Base-by-base conservation (phyloP, 2,888 invertebrate species). In the Brenthis ino region DNA sequence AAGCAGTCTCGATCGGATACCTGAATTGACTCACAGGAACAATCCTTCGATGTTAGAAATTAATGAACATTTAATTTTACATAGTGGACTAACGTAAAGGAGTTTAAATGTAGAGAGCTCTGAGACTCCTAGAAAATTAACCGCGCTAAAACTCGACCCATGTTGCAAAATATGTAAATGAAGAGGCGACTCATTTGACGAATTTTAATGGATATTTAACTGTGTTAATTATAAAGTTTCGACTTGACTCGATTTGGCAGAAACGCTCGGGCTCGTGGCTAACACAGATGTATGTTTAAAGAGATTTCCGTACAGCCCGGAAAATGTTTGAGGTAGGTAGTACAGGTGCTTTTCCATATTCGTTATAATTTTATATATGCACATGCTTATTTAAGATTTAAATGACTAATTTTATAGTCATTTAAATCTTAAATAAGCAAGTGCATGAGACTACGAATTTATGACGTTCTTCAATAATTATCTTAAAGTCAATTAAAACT, bases 1-100 rank as follows among this genome's bases (percentile, higher is more conserved):
- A 88, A 87, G 85, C 85, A 83, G 82, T 82, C 77, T 83, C 84
- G 85, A 86, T 82, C 85, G 82, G 83, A 83, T 85, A 88, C 87
- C 88, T 87, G 84, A 84, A 86, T 83, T 80, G 77, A 76, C 77
- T 77, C 71, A 74, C 77, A 71, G 79, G 67, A 64, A 74, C 71
- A 77, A 78, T 81, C 81, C 83, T 85, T 84, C 87, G 88, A 86
- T 83, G 84, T 80, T 81, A 80, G 84, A 82, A 84, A 90, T 90
- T 91, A 89, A 91, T 91, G 88, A 91, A 87, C 89, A 88, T 92
- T 90, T 91, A 91, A 91, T 89, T 91, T 85, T 81, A 86, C 85
- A 86, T 82, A 83, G 83, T 77, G 77, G 77, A 78, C 72, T 75
- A 79, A 77, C 76, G 80, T 77, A 80, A 83, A 85, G 80, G 81